These are phyloP conservation scores for Cavia aperea DNA, from an alignment of 2,113 vertebrate genomes.

Conservation along the genomic window DNA sequence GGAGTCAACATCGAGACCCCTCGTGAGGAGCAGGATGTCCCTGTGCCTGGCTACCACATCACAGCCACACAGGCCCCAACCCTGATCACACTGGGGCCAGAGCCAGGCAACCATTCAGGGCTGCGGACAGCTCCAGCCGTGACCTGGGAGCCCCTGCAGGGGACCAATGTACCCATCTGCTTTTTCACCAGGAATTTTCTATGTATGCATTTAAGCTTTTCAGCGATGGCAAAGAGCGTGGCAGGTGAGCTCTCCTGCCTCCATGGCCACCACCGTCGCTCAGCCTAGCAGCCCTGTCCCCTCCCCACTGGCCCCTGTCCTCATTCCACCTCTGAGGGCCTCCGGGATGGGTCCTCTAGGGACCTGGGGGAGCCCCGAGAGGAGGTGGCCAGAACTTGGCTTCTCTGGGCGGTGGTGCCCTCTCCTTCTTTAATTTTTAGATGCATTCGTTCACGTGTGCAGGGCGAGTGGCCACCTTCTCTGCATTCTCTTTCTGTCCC, in stretches of 20 bases:
- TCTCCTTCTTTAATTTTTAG: not conserved
- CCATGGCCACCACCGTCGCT: no score
- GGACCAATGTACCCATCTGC: not conserved
- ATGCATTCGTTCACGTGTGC: rapidly evolving
- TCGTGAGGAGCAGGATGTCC: not conserved
- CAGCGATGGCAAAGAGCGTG: not conserved
- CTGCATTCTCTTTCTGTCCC: not conserved
- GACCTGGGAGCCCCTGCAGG: no score
- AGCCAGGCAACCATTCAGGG: rapidly evolving
- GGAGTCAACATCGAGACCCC: not conserved
- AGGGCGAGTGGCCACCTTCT: rapidly evolving
- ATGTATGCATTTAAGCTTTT: not conserved
- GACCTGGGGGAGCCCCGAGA: not conserved
- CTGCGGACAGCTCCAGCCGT: not conserved
- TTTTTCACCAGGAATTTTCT: not conserved
- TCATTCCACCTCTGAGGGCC: not conserved
- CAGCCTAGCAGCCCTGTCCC: not conserved
- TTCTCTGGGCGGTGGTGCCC: not conserved
- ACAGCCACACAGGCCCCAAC: not conserved
- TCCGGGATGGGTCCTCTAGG: not conserved
- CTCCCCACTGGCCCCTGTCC: not conserved
- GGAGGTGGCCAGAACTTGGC: not conserved
- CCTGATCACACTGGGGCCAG: not conserved
- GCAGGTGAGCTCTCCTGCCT: not conserved
- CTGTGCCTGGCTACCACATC: not conserved